phyloP scores from a whole-genome alignment of 2,113 vertebrate genomes.

The Laterallus jamaicensis region DNA sequence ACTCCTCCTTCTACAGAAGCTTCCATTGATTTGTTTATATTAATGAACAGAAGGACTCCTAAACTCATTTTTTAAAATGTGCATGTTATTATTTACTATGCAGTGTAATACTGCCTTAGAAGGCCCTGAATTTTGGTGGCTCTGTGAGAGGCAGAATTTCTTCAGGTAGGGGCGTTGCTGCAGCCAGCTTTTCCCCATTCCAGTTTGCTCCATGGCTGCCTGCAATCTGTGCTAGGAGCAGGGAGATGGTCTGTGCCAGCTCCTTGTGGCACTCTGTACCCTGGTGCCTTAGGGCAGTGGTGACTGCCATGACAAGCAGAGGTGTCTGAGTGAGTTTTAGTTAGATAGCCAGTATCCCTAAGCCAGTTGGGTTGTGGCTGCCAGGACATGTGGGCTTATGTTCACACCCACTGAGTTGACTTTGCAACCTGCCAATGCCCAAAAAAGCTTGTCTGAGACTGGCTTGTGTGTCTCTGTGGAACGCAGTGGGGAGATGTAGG shows the following conservation, averaged over 20 bases:
- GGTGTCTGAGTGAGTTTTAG: background rate
- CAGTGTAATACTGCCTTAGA: background rate
- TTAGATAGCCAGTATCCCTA: background rate
- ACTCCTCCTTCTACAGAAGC: background rate
- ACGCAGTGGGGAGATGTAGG: background rate
- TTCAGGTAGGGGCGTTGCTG: background rate
- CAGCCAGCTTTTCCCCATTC: accelerated
- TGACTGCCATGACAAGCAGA: accelerated
- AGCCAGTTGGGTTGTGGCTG: background rate
- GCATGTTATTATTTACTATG: background rate
- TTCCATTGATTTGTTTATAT: background rate
- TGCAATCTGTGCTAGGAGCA: background rate
- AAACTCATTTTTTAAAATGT: background rate
- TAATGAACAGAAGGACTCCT: background rate
- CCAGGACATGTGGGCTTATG: background rate
- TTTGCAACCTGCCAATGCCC: background rate
- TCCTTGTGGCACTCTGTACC: background rate
- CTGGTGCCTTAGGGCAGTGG: accelerated
- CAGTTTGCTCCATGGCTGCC: background rate
- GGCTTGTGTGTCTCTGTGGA: background rate
- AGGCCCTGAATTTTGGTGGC: background rate
- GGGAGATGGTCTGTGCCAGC: background rate
- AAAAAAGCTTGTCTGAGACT: background rate
- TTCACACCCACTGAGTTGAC: background rate
- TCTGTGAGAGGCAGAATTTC: background rate